Evolutionary conservation across 2,113 vertebrate species (phyloP).

Genomic region (Grus americana): DNA sequence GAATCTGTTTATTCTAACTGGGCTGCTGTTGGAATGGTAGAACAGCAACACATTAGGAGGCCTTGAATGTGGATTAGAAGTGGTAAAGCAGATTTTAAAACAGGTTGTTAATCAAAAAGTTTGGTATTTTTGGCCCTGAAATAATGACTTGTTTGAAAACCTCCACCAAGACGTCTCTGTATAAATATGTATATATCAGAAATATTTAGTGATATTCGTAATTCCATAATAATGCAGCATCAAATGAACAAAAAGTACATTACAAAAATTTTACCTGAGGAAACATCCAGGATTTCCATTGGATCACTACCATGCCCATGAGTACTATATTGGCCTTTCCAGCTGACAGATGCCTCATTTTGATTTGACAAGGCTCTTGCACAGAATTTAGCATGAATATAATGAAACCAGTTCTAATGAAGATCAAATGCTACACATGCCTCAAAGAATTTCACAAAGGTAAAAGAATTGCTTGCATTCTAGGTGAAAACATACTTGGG

Average conservation of each 20-base stretch:
- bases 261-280: neutral
- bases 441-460: neutral
- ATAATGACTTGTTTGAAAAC: neutral
- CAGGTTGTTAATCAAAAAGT: neutral
- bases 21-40: neutral
- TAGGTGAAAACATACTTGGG: neutral
- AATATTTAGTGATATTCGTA: neutral
- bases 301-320: neutral
- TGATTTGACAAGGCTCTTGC: neutral
- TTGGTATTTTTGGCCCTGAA: neutral
- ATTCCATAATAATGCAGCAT: neutral
- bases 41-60: neutral
- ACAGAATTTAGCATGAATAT: neutral
- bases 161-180: neutral
- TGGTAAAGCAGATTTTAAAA: neutral
- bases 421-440: neutral
- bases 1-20: neutral
- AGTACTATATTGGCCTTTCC: neutral
- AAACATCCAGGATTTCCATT: neutral
- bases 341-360: neutral
- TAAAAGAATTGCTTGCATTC: neutral
- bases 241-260: neutral
- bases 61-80: neutral
- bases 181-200: neutral
- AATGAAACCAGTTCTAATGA: neutral